phyloP scores from a whole-genome alignment of 2,888 invertebrate genomes.

The Blomia tropicalis region DNA sequence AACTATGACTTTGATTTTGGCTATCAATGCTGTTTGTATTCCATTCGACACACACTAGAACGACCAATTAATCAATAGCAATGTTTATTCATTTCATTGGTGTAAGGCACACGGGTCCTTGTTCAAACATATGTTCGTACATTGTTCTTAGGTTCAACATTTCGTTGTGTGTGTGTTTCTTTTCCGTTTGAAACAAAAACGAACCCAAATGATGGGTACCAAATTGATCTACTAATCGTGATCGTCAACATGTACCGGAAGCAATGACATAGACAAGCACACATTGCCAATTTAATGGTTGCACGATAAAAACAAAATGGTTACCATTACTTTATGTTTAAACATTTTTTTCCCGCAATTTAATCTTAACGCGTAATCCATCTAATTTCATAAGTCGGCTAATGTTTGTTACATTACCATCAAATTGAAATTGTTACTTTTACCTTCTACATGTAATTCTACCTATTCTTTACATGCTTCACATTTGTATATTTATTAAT shows the following conservation, averaged over 20 bases:
- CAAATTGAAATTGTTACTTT: too few species aligned
- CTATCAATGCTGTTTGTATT: too few species aligned
- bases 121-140: neutral
- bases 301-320: neutral
- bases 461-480: too few species aligned
- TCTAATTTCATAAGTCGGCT: neutral
- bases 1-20: too few species aligned
- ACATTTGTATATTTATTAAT: neutral
- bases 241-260: too few species aligned
- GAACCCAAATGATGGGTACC: too few species aligned
- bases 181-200: neutral
- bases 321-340: neutral
- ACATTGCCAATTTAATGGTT: neutral
- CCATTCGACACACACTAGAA: slow-evolving; percentile 1
- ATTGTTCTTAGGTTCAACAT: neutral
- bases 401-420: neutral
- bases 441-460: too few species aligned
- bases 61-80: slow-evolving; percentile 1
- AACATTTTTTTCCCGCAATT: neutral
- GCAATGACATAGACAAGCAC: neutral
- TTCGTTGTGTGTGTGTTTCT: neutral
- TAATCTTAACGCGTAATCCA: too few species aligned
- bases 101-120: neutral
- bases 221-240: too few species aligned
- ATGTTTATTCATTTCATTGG: neutral